A percentile compares a stretch with the other conserved stretches of the same genome.
These are phyloP conservation scores for Brotogeris chrysoptera DNA, from an alignment of 2,797 vertebrate species.

Conservation along the genomic window DNA sequence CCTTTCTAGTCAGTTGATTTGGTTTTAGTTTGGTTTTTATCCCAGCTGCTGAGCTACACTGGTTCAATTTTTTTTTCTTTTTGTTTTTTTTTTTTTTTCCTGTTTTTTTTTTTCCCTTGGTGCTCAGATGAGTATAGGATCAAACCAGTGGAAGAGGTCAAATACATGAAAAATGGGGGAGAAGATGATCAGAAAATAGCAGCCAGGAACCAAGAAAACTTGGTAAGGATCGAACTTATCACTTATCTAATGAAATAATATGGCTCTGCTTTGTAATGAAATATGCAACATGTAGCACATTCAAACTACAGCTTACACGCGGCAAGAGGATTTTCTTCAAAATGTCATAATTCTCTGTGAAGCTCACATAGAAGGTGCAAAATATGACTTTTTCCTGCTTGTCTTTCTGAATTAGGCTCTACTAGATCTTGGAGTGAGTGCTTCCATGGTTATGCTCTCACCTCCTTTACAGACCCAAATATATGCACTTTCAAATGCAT, in stretches of 20 bases:
- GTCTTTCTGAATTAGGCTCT: conserved; percentile 50
- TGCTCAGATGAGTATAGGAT: conserved; percentile 95
- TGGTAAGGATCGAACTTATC: conserved; percentile 84
- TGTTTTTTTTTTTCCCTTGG: conserved; percentile 37
- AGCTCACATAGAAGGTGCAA: conserved; percentile 31
- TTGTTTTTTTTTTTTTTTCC: conserved; percentile 17
- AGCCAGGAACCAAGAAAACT: conserved; percentile 97
- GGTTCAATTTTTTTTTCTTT: conserved; percentile 42
- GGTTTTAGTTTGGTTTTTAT: conserved; percentile 3
- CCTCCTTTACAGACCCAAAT: background rate
- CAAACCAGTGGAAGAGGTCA: conserved; percentile 99
- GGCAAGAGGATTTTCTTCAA: conserved; percentile 41
- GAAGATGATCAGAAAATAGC: conserved; percentile 92
- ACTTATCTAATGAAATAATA: conserved; percentile 34
- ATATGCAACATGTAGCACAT: background rate
- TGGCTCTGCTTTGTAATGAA: conserved; percentile 50
- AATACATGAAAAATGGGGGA: conserved; percentile 97
- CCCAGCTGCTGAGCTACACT: conserved; percentile 30
- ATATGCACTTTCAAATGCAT: background rate
- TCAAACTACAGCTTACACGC: background rate
- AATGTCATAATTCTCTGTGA: conserved; percentile 28
- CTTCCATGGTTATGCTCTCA: background rate
- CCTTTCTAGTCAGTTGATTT: conserved; percentile 36
- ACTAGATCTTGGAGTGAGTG: conserved; percentile 36
- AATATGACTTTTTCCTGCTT: conserved; percentile 41